Percentiles rank a stretch among this genome's conserved stretches.
Conservation (phyloP, 1,140 invertebrate species). For the Ceratina japonica region DNA sequence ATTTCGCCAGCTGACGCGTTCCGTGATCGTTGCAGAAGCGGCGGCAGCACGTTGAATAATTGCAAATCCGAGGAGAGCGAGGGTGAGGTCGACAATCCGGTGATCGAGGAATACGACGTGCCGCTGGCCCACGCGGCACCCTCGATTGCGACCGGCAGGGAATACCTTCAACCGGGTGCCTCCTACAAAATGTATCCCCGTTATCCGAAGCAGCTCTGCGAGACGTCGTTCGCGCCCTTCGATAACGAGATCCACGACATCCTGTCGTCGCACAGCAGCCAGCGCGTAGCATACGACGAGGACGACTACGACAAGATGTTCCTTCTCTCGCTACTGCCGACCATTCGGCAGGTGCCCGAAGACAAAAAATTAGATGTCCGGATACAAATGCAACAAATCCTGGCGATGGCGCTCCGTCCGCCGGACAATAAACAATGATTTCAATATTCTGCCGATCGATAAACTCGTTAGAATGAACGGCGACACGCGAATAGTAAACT, state of each 20-base stretch:
- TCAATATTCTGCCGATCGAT: background rate
- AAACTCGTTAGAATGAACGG: background rate
- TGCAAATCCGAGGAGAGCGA: slow-evolving; percentile 68
- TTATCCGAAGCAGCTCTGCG: slow-evolving; percentile 70
- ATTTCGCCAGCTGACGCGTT: too few relatives aligned
- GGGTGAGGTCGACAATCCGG: slow-evolving; percentile 68
- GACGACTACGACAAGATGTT: slow-evolving; percentile 78
- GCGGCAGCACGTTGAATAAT: slow-evolving; percentile 21
- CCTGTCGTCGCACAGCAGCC: slow-evolving; percentile 68
- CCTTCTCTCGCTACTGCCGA: slow-evolving; percentile 72
- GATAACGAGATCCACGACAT: slow-evolving; percentile 72
- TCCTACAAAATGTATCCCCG: slow-evolving; percentile 61
- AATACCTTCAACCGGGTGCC: slow-evolving; percentile 62
- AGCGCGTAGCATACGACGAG: slow-evolving; percentile 64
- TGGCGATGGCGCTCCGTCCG: slow-evolving; percentile 68
- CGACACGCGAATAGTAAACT: background rate
- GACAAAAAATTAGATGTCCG: slow-evolving; percentile 74
- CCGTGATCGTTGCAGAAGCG: slow-evolving; percentile 18
- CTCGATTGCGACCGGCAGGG: slow-evolving; percentile 47
- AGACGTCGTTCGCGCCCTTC: slow-evolving; percentile 70
- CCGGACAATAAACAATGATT: slow-evolving; percentile 60
- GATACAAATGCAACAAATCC: slow-evolving; percentile 76
- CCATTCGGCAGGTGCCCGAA: slow-evolving; percentile 72
- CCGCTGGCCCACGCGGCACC: slow-evolving; percentile 61
- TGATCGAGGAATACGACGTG: slow-evolving; percentile 71